phyloP scores from a whole-genome alignment of 35 echinoderm and acorn worm genomes.

The Patiria miniata region DNA sequence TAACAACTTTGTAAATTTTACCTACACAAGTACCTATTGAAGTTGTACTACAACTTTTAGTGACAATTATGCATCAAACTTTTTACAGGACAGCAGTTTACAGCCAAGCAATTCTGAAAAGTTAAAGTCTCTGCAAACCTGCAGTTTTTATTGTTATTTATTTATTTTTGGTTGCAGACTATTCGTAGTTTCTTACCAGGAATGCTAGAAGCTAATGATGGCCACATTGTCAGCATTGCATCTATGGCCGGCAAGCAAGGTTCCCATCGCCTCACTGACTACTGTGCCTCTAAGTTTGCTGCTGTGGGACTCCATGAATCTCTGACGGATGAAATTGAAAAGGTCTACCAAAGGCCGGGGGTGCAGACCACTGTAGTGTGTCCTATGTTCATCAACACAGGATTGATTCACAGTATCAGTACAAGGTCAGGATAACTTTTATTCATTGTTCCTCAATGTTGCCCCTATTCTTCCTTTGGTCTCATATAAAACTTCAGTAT shows the following conservation, averaged over 20 bases:
- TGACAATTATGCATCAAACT: too few species aligned
- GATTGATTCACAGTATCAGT: conserved; percentile 57
- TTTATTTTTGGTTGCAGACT: conserved; percentile 34
- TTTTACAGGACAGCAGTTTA: too few species aligned
- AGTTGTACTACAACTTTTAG: too few species aligned
- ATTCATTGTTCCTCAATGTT: too few species aligned
- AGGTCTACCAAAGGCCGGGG: conserved; percentile 55
- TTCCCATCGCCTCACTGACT: conserved; percentile 62
- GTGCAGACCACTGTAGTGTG: conserved; percentile 70
- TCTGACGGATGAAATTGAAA: conserved; percentile 53
- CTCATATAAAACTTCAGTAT: too few species aligned
- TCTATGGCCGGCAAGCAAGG: conserved; percentile 68
- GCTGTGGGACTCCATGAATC: conserved; percentile 72
- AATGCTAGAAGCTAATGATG: conserved; percentile 66
- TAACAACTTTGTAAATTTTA: too few species aligned
- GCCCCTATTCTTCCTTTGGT: too few species aligned
- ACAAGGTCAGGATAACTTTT: neutral
- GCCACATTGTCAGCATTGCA: conserved; percentile 75
- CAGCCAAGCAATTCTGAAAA: too few species aligned
- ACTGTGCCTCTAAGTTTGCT: conserved; percentile 84
- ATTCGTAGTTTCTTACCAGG: conserved; percentile 65
- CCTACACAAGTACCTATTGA: too few species aligned
- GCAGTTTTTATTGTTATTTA: too few species aligned
- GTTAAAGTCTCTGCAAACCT: too few species aligned
- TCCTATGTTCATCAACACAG: conserved; percentile 78